phyloP scores from a whole-genome alignment of 2,797 vertebrate species.

The Rhadinocentrus ornatus region DNA sequence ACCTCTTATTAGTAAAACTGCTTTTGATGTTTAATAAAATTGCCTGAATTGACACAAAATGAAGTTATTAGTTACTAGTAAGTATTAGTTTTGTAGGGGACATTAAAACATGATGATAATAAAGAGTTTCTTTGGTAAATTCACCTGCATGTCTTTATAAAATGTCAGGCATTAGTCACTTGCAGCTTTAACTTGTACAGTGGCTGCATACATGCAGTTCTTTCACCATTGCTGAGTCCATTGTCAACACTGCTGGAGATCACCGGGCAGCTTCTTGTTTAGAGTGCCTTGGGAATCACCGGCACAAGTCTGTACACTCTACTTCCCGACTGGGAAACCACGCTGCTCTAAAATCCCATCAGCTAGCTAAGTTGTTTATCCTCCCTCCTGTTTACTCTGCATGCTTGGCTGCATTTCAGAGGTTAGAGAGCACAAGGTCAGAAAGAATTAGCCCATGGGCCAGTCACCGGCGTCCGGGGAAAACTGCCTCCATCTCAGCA shows the following conservation, averaged over 20 bases:
- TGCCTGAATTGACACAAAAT: not conserved
- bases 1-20: too few species aligned
- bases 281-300: conserved; percentile 21
- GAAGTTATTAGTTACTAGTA: not conserved
- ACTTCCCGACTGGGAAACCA: conserved; percentile 11
- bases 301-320: conserved; percentile 15
- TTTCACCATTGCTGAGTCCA: conserved; percentile 8
- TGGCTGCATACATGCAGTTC: conserved; percentile 3
- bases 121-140: not conserved
- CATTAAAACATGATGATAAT: not conserved
- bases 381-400: conserved; percentile 61
- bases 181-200: not conserved
- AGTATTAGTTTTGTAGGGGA: not conserved
- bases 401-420: conserved; percentile 48
- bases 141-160: not conserved
- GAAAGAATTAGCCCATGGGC: conserved; percentile 46
- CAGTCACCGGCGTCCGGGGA: conserved; percentile 28
- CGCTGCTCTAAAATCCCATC: conserved; percentile 58
- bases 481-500: not conserved
- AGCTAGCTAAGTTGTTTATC: conserved; percentile 68
- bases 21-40: too few species aligned
- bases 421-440: conserved; percentile 63
- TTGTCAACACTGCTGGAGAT: conserved; percentile 20
- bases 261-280: conserved; percentile 26
- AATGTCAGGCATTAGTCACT: not conserved